phyloP scores from a whole-genome alignment of 37 sponge, comb jelly and placozoan species.

The Chondrosia reniformis region DNA sequence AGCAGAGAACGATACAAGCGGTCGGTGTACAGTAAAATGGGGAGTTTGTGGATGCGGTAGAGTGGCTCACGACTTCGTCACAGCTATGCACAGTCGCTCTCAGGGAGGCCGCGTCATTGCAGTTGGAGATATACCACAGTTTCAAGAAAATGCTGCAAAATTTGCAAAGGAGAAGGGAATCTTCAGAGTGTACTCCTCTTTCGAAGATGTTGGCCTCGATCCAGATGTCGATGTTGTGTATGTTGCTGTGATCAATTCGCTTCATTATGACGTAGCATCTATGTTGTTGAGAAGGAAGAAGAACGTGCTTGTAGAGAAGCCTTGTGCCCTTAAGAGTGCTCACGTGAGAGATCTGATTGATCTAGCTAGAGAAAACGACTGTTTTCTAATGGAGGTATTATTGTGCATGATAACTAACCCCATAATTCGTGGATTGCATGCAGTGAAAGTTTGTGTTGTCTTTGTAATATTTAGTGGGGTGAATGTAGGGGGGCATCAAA shows the following conservation, averaged over 20 bases:
- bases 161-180: background rate
- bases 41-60: slow-evolving; percentile 2
- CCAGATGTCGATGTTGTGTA: slow-evolving; percentile 1
- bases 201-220: background rate
- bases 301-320: slow-evolving; percentile 14
- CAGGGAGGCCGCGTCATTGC: background rate
- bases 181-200: background rate
- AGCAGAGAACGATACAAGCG: no score
- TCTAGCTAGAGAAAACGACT: slow-evolving; percentile 8
- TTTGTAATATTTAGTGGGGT: no score
- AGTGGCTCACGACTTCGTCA: slow-evolving; percentile 2
- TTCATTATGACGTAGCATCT: background rate
- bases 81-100: background rate
- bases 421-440: no score
- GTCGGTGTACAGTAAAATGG: no score
- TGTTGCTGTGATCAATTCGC: background rate
- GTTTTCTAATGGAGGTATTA: slow-evolving; percentile 15
- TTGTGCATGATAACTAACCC: no score
- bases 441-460: no score
- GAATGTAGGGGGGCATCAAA: no score
- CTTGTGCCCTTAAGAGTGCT: background rate
- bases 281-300: background rate
- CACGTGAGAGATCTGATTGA: slow-evolving; percentile 9
- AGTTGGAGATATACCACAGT: slow-evolving; percentile 6
- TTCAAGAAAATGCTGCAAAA: background rate